Evolutionary conservation across 1,140 invertebrate genomes (phyloP).

Genomic region (Physella acuta): DNA sequence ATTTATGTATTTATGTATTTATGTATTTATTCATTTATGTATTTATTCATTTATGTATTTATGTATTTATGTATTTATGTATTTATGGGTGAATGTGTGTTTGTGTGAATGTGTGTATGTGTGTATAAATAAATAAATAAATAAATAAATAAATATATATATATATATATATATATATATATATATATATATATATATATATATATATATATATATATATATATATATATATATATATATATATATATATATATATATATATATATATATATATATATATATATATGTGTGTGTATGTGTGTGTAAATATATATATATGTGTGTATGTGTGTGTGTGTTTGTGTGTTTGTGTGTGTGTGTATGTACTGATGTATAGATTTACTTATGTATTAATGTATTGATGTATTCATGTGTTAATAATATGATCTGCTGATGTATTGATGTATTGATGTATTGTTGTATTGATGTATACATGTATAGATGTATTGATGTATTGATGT

Average conservation of each 20-base stretch:
- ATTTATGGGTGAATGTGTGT: conserved; percentile 12
- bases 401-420: conserved; percentile 2
- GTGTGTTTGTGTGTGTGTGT: background rate
- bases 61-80: conserved; percentile 20
- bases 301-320: background rate
- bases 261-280: background rate
- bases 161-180: conserved; percentile 17
- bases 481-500: background rate
- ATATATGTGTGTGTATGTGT: background rate
- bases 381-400: conserved; percentile 2
- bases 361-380: background rate
- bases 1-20: conserved; percentile 10
- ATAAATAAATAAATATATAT: conserved; percentile 20
- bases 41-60: conserved; percentile 19
- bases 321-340: background rate
- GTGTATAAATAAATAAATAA: conserved; percentile 10
- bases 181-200: conserved; percentile 20
- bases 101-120: conserved; percentile 24
- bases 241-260: background rate
- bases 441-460: background rate
- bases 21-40: conserved; percentile 7
- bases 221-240: background rate
- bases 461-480: background rate
- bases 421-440: background rate
- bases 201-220: conserved; percentile 15